Evolutionary conservation across 2,113 vertebrate genomes (phyloP).

Genomic region (Pangasianodon gigas): DNA sequence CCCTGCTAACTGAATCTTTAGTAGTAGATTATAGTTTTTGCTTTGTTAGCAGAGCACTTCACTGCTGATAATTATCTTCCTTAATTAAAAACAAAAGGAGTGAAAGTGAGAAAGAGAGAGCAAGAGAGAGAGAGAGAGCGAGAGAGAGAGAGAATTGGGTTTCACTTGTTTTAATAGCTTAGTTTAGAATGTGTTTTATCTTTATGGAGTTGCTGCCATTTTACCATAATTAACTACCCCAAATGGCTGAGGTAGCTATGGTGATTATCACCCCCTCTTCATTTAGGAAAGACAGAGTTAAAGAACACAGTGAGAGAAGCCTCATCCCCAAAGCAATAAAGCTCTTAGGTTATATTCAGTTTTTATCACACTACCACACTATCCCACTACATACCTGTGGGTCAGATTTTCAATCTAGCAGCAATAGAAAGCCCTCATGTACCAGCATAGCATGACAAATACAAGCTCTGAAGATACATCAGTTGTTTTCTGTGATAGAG

Average conservation of each 20-base stretch:
- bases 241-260: conserved; percentile 9
- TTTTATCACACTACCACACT: neutral
- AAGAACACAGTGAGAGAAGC: neutral
- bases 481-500: neutral
- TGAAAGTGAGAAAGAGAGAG: neutral
- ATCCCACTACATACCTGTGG: conserved; percentile 3
- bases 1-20: neutral
- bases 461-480: neutral
- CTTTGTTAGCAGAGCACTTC: conserved; percentile 22
- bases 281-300: neutral
- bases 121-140: neutral
- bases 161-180: conserved; percentile 26
- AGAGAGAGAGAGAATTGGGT: neutral
- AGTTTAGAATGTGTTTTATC: conserved; percentile 2
- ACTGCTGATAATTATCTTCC: conserved; percentile 28
- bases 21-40: neutral
- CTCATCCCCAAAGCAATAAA: neutral
- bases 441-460: neutral
- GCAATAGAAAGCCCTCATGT: conserved; percentile 1
- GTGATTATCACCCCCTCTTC: conserved; percentile 8
- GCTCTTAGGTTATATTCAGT: neutral
- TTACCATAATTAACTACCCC: conserved; percentile 15
- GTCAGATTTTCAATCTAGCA: conserved; percentile 27
- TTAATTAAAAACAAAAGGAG: conserved; percentile 38
- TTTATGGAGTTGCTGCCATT: conserved; percentile 28